phyloP scores from a whole-genome alignment of 1,140 invertebrate species.

The Drosophila cardini region DNA sequence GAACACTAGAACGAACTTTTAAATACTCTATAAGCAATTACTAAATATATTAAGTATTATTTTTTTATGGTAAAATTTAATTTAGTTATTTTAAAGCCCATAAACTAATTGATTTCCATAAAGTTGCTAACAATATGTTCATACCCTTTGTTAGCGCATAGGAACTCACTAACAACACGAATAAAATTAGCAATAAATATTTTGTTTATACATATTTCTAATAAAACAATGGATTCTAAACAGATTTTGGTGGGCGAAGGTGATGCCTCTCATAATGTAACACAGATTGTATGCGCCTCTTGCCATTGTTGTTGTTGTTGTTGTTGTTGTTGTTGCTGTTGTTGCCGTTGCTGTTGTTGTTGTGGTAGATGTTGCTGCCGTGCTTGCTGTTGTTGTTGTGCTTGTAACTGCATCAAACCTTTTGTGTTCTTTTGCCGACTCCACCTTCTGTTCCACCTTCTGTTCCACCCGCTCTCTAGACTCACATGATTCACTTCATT shows the following conservation, averaged over 20 bases:
- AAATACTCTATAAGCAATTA: neutral
- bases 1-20: neutral
- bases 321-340: constrained; percentile 18
- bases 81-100: no score
- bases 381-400: constrained; percentile 9
- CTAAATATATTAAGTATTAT: no score
- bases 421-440: constrained; percentile 25
- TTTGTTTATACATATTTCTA: constrained; percentile 37
- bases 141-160: neutral
- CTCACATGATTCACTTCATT: constrained; percentile 46
- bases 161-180: constrained; percentile 32
- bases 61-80: no score
- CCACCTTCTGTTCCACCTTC: constrained; percentile 25
- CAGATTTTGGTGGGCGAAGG: constrained; percentile 70
- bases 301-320: constrained; percentile 50
- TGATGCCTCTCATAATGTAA: constrained; percentile 53
- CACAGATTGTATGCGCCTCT: constrained; percentile 52
- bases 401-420: constrained; percentile 19
- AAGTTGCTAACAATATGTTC: neutral
- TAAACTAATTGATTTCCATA: neutral
- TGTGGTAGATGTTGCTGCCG: constrained; percentile 24
- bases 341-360: constrained; percentile 47
- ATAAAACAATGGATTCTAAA: constrained; percentile 64
- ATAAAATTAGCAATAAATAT: constrained; percentile 55
- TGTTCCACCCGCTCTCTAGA: constrained; percentile 1